Evolutionary conservation across 1,140 invertebrate genomes (phyloP), one percentile per base, ranked within the genome.

Genomic region (Drosophila ogumai): DNA sequence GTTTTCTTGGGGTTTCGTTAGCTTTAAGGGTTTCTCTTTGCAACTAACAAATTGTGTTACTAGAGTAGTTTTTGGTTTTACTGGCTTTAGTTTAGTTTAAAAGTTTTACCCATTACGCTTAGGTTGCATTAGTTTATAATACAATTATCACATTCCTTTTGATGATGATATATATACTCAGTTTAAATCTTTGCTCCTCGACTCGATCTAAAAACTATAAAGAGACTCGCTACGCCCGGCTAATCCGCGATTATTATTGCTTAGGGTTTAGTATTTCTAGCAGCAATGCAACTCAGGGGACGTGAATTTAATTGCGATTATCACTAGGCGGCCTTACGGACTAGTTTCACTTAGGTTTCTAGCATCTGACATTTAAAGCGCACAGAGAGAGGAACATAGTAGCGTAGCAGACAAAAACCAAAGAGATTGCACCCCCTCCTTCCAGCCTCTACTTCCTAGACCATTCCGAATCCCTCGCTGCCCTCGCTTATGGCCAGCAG

Each of bases 391-490:
- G 85, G 81, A 90, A 90, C 86, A 90, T 75, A 90, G 78, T 88
- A 69, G 66, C 80, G 69, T 68, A 67, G 85, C 81, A 78, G 73
- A 72, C 50, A 28, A 69, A 77, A 80, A 82, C 38, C 60, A 59
- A 43, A n/a, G 75, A 64, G 52, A 43, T 46, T n/a, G 50, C 25
- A 50, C 63, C 25, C 52, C 44, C 28, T 61, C 12, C 10, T 25
- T 9, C 65, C 59, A 47, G 12, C 12, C 34, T 28, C 13, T 13
- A 10, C 46, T 19, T 19, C 40, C 95, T 94, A 97, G 77, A 97
- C 96, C 96, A 99, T 96, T 74, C 97, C 98, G 93, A 99, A 99
- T 43, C 98, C 98, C 94, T 99, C 98, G 28, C 96, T 97, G 49
- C 98, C 98, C 94, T 99, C 98, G 92, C 96, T 98, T 88, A 99